Evolutionary conservation across 2,888 invertebrate species (phyloP).

Genomic region (Netelia virgata): DNA sequence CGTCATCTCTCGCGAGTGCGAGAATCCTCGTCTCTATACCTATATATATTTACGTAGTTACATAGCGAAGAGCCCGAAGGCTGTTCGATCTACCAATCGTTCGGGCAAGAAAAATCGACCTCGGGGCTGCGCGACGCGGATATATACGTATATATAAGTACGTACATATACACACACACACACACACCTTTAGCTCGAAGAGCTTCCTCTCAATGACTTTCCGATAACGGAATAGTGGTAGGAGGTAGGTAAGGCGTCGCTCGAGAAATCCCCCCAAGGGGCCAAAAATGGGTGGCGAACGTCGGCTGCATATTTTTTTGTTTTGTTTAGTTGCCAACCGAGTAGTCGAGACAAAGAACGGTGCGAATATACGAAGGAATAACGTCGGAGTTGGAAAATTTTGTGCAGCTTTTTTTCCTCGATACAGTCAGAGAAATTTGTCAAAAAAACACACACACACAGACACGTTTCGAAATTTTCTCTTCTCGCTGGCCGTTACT

Average conservation of each 20-base stretch:
- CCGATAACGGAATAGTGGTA: constrained; percentile 57
- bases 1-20: constrained; percentile 34
- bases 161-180: not conserved
- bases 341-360: constrained; percentile 4
- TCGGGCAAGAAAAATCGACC: constrained; percentile 52
- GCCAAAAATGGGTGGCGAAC: constrained; percentile 30
- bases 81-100: constrained; percentile 63
- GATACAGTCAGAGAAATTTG: too few relatives aligned
- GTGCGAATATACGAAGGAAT: constrained; percentile 15
- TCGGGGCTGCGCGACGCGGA: constrained; percentile 41
- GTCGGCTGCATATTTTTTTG: constrained; percentile 46
- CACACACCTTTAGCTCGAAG: constrained; percentile 43
- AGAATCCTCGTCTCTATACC: not conserved
- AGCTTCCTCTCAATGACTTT: constrained; percentile 64
- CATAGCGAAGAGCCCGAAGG: constrained; percentile 23
- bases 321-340: constrained; percentile 44
- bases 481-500: too few relatives aligned
- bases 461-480: too few relatives aligned
- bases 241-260: constrained; percentile 52
- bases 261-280: constrained; percentile 8
- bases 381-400: not conserved
- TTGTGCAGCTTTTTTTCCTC: not conserved
- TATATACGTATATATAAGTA: constrained; percentile 32
- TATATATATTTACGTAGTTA: constrained; percentile 27
- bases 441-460: too few relatives aligned